These are phyloP conservation scores for Cybosia mesomella DNA, from an alignment of 2,888 invertebrate species.

Conservation along the genomic window DNA sequence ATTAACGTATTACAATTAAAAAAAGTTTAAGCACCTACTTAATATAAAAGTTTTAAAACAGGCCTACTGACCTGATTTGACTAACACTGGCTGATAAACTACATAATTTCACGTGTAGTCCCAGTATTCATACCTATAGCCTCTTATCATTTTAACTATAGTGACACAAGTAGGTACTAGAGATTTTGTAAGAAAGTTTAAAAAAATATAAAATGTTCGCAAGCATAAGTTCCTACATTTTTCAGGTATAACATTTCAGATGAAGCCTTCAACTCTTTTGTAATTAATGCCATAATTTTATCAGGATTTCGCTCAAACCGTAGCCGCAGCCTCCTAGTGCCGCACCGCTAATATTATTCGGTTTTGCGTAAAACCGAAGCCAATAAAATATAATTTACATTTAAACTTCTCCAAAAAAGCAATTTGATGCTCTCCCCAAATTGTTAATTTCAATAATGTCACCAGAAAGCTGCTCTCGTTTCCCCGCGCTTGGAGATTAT, in stretches of 20 bases:
- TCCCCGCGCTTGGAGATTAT: slow-evolving; percentile 45
- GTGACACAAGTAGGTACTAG: neutral
- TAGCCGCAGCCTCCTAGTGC: slow-evolving; percentile 20
- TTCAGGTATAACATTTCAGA: slow-evolving; percentile 1
- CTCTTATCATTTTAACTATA: neutral
- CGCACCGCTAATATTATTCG: slow-evolving; percentile 32
- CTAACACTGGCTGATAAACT: neutral
- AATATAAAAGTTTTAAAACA: neutral
- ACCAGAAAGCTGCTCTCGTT: slow-evolving; percentile 36
- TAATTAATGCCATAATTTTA: slow-evolving; percentile 4
- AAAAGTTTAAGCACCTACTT: neutral
- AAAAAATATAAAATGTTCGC: neutral
- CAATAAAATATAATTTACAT: slow-evolving; percentile 52
- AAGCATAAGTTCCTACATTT: neutral
- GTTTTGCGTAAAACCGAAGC: slow-evolving; percentile 44
- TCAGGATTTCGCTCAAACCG: neutral
- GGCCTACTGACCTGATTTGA: neutral
- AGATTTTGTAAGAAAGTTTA: neutral
- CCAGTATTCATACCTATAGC: too few species aligned
- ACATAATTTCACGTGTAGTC: neutral
- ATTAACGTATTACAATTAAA: neutral
- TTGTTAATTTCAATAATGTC: slow-evolving; percentile 56
- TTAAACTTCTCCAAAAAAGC: slow-evolving; percentile 50
- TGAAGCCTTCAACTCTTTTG: neutral
- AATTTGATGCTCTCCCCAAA: slow-evolving; percentile 45